A percentile compares a stretch with the other conserved stretches of the same genome.
Conservation (phyloP, 2,797 vertebrate species). For the Diglossa cyanea region DNA sequence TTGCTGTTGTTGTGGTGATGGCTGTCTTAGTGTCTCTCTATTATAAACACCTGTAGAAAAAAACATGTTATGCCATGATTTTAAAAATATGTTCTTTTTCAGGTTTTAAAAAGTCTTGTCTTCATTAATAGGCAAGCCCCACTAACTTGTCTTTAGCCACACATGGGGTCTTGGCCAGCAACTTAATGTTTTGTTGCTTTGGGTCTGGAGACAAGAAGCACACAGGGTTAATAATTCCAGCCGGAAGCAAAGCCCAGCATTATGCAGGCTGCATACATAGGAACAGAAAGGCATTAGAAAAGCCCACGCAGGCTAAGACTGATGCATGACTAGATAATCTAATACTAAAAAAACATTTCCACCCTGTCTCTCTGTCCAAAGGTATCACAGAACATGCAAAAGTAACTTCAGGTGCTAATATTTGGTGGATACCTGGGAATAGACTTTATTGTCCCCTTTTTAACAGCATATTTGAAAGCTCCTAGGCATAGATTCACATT, state of each 20-base stretch:
- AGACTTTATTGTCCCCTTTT: neutral
- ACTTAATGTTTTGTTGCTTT: neutral
- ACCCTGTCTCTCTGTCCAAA: neutral
- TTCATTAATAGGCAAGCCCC: neutral
- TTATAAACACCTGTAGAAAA: neutral
- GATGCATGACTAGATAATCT: neutral
- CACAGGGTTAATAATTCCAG: neutral
- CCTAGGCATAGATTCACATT: neutral
- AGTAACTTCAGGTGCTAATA: neutral
- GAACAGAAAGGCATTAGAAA: neutral
- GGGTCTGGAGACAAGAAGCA: neutral
- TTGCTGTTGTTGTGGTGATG: neutral
- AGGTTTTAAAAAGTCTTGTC: neutral
- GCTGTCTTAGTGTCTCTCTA: neutral
- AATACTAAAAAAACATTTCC: neutral
- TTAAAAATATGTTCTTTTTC: neutral
- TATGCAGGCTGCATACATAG: neutral
- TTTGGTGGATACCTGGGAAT: neutral
- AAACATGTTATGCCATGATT: accelerated
- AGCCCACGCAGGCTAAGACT: neutral
- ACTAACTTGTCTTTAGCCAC: neutral
- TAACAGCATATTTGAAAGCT: neutral
- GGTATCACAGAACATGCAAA: neutral
- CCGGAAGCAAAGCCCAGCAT: neutral
- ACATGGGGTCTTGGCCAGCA: neutral